Evolutionary conservation across 1,140 invertebrate genomes (phyloP), one percentile per base, ranked within the genome.

Genomic region (Heliconius melpomene): DNA sequence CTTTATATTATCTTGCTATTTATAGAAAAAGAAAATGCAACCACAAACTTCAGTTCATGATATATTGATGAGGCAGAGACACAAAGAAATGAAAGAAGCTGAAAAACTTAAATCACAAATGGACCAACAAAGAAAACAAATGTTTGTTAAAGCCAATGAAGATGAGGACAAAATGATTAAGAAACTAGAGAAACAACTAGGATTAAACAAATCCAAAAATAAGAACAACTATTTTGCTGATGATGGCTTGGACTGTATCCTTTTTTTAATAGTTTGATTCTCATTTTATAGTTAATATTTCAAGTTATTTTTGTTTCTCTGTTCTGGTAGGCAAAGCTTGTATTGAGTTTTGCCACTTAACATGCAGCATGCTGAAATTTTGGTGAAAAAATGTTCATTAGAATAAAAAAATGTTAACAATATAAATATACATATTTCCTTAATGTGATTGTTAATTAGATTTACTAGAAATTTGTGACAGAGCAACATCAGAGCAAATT

Each of bases 241-340:
- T 75, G 98, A 98, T 95, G 98, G 98, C 3, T 94, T 98, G 40
- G 98, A 98, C 89, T 98, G 98, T 98, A 97, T 98, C 95, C 96
- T 97, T 96, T 95, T 13, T 60, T 20, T 23, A 60, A 9, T 20
- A 52, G 16, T 20, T 18, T 52, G 50, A 52, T 52, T 52, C 50
- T 52, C 50, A 52, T 20, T 52, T 52, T 52, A 7, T 18, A 52
- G 13, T 46, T 16, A 46, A 16, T 60, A 11, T n/a, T 54, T 3
- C 8, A 26, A n/a, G 23, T 60, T 32, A 72, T 36, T 36, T 36
- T 36, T 36, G 32, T 36, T 36, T 36, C 32, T 36, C 7, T 36
- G 5, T 36, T 36, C 32, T 36, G 32, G 32, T 32, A 32, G 32
- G 32, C 6, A 36, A 36, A 36, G 32, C 32, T 36, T 36, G 32